Conservation (phyloP, 2,797 vertebrate species). For the Lindbergichthys nudifrons region DNA sequence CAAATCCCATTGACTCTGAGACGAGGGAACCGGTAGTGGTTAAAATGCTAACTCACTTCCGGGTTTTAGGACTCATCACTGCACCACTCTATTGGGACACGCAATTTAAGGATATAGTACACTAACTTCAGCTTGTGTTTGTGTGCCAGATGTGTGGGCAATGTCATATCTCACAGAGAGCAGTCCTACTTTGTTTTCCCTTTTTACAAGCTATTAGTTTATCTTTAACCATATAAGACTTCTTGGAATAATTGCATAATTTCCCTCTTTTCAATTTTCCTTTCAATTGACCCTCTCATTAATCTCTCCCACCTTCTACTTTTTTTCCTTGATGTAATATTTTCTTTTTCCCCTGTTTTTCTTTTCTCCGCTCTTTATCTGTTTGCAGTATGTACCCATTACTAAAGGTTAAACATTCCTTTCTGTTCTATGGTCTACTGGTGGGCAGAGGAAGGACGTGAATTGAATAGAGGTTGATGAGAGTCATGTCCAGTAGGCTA, state of each 20-base stretch:
- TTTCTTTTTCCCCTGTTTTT: not conserved
- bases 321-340: not conserved
- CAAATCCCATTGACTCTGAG: too few relatives aligned
- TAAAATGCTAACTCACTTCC: too few relatives aligned
- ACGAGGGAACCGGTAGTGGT: too few relatives aligned
- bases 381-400: not conserved
- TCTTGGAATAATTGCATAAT: not conserved
- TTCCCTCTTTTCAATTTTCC: too few relatives aligned
- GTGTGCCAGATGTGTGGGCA: too few relatives aligned
- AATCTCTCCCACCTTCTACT: not conserved
- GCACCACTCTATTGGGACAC: not conserved
- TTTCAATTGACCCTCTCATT: not conserved
- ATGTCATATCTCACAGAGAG: not conserved
- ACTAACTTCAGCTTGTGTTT: too few relatives aligned
- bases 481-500: constrained; percentile 15
- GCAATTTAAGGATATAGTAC: not conserved
- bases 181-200: constrained; percentile 10
- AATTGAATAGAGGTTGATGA: not conserved
- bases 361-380: not conserved
- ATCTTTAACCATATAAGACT: constrained; percentile 15
- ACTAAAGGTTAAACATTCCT: constrained; percentile 10
- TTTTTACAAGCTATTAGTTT: constrained; percentile 9
- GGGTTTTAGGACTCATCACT: too few relatives aligned
- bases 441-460: constrained; percentile 14
- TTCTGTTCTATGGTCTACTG: constrained; percentile 25